A percentile compares a stretch with the other conserved stretches of the same genome.
phyloP scores from a whole-genome alignment of 2,797 vertebrate genomes.

The Trachops cirrhosus region DNA sequence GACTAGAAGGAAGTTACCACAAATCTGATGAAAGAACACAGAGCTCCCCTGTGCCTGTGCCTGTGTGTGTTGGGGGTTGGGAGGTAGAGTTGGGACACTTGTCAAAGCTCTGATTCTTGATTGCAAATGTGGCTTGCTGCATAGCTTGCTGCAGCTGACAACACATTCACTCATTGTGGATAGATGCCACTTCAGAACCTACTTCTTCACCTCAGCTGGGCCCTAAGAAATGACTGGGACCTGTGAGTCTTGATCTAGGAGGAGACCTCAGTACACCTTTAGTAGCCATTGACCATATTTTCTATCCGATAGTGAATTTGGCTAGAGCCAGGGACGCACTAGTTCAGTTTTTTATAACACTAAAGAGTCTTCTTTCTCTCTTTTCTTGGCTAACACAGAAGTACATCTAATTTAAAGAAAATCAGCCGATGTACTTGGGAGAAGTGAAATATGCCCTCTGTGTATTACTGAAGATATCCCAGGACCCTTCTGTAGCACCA shows the following conservation, averaged over 20 bases:
- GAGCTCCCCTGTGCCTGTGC: background rate
- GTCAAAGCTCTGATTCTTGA: background rate
- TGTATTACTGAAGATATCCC: background rate
- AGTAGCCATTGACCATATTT: background rate
- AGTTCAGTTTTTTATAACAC: background rate
- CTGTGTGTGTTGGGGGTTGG: background rate
- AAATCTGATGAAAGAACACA: background rate
- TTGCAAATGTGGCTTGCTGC: background rate
- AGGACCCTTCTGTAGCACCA: background rate
- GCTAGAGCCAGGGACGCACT: background rate
- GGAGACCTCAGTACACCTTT: background rate
- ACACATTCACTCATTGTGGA: background rate
- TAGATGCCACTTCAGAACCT: background rate
- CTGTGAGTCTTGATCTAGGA: background rate
- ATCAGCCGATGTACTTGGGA: background rate
- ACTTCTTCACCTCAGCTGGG: background rate
- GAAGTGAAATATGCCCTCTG: background rate
- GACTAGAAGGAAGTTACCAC: background rate
- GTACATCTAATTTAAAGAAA: background rate
- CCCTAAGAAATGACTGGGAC: background rate
- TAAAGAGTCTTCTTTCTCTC: background rate
- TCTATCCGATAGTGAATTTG: background rate
- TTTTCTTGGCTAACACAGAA: background rate
- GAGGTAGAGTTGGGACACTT: background rate
- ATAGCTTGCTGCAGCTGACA: background rate